Conservation (phyloP, 2,797 vertebrate species). For the Tapirus indicus region DNA sequence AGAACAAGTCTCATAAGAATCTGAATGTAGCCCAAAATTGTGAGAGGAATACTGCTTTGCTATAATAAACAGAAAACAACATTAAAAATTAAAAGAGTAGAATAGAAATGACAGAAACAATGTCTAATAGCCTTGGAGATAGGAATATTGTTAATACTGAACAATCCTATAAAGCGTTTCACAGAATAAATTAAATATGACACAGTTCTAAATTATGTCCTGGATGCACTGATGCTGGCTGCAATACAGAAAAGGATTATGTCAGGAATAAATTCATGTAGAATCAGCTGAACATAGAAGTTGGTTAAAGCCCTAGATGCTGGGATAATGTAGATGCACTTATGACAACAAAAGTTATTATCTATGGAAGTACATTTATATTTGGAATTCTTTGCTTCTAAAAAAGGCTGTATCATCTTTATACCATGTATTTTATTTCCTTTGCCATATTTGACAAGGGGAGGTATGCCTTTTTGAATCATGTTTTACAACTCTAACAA, state of each 20-base stretch:
- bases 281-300: slow-evolving; percentile 44
- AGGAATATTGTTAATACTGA: slow-evolving; percentile 5
- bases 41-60: neutral
- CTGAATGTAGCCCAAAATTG: neutral
- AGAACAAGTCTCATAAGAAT: slow-evolving; percentile 5
- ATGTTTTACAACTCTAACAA: slow-evolving; percentile 17
- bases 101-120: slow-evolving; percentile 44
- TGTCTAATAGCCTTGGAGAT: neutral
- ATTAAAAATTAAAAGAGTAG: slow-evolving; percentile 14
- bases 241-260: slow-evolving; percentile 7
- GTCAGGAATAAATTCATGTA: slow-evolving; percentile 16
- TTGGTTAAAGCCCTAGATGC: neutral
- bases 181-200: neutral
- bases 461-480: neutral
- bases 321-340: neutral
- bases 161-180: slow-evolving; percentile 2
- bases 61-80: slow-evolving; percentile 25
- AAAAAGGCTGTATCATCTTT: neutral
- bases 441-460: slow-evolving; percentile 25
- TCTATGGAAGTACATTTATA: neutral
- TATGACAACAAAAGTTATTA: neutral
- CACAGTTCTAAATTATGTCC: neutral
- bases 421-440: neutral
- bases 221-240: neutral
- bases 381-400: slow-evolving; percentile 51